Evolutionary conservation across 2,888 invertebrate genomes (phyloP).

Genomic region (Parnassius glacialis): DNA sequence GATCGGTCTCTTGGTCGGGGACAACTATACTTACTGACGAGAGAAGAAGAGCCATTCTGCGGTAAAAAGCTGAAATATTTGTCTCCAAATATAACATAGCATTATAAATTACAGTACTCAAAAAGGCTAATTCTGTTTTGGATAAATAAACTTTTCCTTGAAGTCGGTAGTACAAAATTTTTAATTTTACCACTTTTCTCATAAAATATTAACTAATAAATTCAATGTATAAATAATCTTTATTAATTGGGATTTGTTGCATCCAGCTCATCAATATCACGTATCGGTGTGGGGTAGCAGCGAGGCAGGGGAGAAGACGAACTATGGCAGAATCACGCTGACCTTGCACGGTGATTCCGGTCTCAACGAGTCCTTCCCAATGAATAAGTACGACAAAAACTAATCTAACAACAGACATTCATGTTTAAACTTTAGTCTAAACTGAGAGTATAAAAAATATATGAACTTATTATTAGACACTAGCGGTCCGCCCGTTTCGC

Average conservation of each 20-base stretch:
- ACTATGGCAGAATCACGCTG: constrained; percentile 89
- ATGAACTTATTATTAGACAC: too few relatives aligned
- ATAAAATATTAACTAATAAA: too few relatives aligned
- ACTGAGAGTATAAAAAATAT: too few relatives aligned
- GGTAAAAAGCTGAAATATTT: constrained; percentile 65
- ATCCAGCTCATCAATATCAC: constrained; percentile 91
- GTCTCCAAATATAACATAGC: too few relatives aligned
- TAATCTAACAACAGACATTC: not conserved
- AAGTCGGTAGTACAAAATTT: too few relatives aligned
- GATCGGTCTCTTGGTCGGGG: constrained; percentile 91
- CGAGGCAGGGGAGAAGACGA: constrained; percentile 75
- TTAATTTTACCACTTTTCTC: too few relatives aligned
- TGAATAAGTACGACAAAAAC: constrained; percentile 85
- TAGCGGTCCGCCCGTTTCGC: too few relatives aligned
- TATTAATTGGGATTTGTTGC: not conserved
- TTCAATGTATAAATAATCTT: not conserved
- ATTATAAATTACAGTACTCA: too few relatives aligned
- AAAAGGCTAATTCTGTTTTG: too few relatives aligned
- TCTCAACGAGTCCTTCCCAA: constrained; percentile 92
- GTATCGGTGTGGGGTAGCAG: constrained; percentile 88
- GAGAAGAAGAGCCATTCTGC: constrained; percentile 96
- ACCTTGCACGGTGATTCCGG: constrained; percentile 90
- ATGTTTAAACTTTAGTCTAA: constrained; percentile 40
- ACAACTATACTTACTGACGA: constrained; percentile 92
- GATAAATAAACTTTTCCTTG: too few relatives aligned